Base-by-base conservation (phyloP, 2,888 invertebrate genomes). In the Philhelius pedissequus region DNA sequence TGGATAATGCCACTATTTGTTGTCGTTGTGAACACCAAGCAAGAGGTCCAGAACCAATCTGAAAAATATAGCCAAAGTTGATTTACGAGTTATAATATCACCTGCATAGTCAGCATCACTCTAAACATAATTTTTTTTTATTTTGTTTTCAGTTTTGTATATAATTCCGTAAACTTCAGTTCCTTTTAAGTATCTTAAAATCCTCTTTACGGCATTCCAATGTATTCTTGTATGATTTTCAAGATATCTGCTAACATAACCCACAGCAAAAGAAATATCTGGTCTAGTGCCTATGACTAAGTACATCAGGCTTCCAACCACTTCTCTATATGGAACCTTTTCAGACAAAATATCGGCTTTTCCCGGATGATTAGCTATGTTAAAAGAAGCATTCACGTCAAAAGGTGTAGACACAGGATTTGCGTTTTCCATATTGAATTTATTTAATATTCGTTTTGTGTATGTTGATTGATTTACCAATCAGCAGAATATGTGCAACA, bases 211-310 rank as follows among this genome's bases (percentile, higher is more conserved):
- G 2, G 25, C 25, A 9, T 22, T 40, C n/a, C 38, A 22, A 22
- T 60, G 60, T 6, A 30, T 30, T n/a, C 13, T 25, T 40, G 38
- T 15, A 22, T 38, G 60, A 18, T 60, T n/a, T 22, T 64, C 64
- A 15, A 58, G 35, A 50, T 69, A 62, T n/a, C 54, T 15, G 15
- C 73, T 69, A 0, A 68, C 81, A 43, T 71, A 62, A 0, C 71
- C 58, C 1, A 83, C 75, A 18, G 77, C 83, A 77, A 66, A 86
- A 32, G 69, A 45, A 43, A 87, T 81, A 50, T 87, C 79, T 40
- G 86, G 86, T 45, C 87, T 70, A 2, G 86, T 77, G 1, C n/a
- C 32, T 32, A 32, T 9, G 1, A 11, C 32, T 30, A 30, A 30
- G 30, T 30, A 30, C 30, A 30, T 30, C 30, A 30, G 30, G 6